A percentile compares a stretch with the other conserved stretches of the same genome.
Conservation (phyloP, 2,113 vertebrate species). For the Peromyscus leucopus region DNA sequence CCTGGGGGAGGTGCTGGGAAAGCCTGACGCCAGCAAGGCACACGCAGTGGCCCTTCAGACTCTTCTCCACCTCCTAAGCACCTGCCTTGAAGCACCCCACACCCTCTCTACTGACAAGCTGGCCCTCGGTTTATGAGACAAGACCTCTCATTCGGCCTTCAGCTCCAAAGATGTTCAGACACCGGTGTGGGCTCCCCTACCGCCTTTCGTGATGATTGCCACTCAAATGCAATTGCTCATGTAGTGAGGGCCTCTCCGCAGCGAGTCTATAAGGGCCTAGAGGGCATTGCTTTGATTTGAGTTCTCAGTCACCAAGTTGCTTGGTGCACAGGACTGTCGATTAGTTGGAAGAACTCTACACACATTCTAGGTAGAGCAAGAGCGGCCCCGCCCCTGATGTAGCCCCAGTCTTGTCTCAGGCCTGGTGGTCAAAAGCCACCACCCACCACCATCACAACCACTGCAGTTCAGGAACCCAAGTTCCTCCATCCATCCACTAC, state of each 20-base stretch:
- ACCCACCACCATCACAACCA: fast-evolving
- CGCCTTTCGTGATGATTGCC: fast-evolving
- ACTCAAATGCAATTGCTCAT: neutral
- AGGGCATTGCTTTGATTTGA: neutral
- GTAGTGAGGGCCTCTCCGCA: neutral
- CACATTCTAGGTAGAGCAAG: neutral
- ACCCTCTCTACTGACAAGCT: neutral
- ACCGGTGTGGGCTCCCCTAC: fast-evolving
- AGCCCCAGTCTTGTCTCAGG: neutral
- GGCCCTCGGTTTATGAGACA: fast-evolving
- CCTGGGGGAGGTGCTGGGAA: neutral
- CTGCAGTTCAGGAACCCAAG: neutral
- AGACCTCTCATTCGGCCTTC: neutral
- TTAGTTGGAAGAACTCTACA: neutral
- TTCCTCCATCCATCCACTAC: neutral
- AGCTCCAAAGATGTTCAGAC: neutral
- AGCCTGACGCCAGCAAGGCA: neutral
- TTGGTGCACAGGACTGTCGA: neutral
- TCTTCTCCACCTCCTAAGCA: neutral
- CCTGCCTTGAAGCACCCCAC: neutral
- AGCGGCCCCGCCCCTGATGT: too few species aligned
- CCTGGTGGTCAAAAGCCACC: neutral
- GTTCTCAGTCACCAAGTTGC: neutral
- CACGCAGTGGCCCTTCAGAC: neutral
- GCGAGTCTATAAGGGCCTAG: neutral